A percentile compares a stretch with the other conserved stretches of the same genome.
phyloP scores from a whole-genome alignment of 2,113 vertebrate genomes.

The Martes martes region DNA sequence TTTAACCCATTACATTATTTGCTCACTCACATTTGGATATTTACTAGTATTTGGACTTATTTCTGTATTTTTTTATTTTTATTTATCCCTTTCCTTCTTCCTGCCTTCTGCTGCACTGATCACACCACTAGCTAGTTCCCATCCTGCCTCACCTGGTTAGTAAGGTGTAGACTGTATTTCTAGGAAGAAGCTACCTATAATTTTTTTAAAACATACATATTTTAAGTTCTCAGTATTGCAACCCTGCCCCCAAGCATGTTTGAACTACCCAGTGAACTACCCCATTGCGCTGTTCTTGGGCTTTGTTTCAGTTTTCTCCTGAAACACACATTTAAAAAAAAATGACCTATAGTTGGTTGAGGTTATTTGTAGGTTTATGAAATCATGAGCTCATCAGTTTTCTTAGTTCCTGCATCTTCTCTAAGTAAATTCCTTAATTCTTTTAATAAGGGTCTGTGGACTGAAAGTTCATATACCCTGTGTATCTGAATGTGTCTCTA shows the following conservation, averaged over 20 bases:
- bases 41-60: background rate
- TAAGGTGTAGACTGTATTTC: background rate
- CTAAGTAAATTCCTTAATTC: background rate
- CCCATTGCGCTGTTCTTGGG: background rate
- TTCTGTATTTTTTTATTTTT: background rate
- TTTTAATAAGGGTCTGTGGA: background rate
- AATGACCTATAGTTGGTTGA: background rate
- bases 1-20: background rate
- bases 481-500: background rate
- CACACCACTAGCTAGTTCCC: background rate
- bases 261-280: background rate
- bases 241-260: background rate
- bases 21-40: background rate
- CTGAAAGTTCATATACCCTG: background rate
- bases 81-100: background rate
- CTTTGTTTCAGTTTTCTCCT: background rate
- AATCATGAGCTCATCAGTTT: background rate
- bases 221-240: background rate
- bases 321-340: background rate
- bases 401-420: background rate
- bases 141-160: background rate
- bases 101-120: background rate
- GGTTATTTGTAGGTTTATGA: background rate
- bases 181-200: background rate
- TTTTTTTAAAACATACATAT: background rate